Conservation (phyloP, 2,113 vertebrate genomes). For the Leucopternis melanops region DNA sequence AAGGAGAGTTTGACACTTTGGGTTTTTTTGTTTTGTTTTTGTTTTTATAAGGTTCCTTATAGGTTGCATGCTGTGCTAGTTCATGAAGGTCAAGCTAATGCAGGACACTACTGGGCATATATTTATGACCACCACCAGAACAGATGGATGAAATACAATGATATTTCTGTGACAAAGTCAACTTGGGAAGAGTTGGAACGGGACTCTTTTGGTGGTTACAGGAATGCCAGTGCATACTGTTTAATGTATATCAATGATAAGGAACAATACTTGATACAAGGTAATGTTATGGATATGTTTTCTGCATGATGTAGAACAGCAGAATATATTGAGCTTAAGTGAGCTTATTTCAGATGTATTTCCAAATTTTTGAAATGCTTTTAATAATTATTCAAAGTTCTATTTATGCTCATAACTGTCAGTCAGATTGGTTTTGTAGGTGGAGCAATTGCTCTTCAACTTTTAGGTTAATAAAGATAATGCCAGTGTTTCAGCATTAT, state of each 20-base stretch:
- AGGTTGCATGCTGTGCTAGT: slow-evolving; percentile 95
- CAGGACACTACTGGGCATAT: slow-evolving; percentile 98
- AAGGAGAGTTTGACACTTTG: not conserved
- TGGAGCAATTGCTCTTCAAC: not conserved
- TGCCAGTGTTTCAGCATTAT: not conserved
- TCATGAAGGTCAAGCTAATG: slow-evolving; percentile 96
- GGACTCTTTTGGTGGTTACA: slow-evolving; percentile 96
- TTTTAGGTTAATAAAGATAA: not conserved
- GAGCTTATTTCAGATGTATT: not conserved
- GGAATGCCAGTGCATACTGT: slow-evolving; percentile 97
- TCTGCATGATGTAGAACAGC: not conserved
- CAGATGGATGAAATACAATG: slow-evolving; percentile 99
- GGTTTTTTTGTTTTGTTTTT: not conserved
- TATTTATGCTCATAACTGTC: not conserved
- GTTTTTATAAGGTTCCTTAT: slow-evolving; percentile 85
- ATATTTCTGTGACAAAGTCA: slow-evolving; percentile 95
- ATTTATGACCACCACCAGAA: slow-evolving; percentile 90
- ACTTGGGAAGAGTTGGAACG: slow-evolving; percentile 97
- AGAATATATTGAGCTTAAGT: not conserved
- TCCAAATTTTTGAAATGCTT: not conserved
- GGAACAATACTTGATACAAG: slow-evolving; percentile 94
- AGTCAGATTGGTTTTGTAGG: not conserved
- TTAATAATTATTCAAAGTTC: not conserved
- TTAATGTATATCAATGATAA: slow-evolving; percentile 99
- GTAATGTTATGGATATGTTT: slow-evolving; percentile 59